Base-by-base conservation (phyloP, 2,797 vertebrate genomes). In the Coranthus polyacanthus region DNA sequence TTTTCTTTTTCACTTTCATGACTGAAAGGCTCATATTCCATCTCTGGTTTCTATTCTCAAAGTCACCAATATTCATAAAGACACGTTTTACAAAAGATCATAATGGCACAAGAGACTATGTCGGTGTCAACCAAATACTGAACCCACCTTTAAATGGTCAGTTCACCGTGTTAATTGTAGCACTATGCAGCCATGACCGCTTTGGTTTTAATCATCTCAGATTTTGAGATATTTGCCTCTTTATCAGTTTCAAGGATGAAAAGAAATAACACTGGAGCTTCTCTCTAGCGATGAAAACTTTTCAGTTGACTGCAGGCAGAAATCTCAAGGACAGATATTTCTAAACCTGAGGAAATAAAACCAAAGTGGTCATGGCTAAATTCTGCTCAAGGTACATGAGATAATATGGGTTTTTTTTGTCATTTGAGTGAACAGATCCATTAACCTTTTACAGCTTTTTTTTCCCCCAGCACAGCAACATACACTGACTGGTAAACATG, bases 111-210 rank as follows among this genome's bases (percentile, higher is more conserved):
- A 34, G 12, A 66, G 55, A 71, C 21, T 6, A 39, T 21, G 10
- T 68, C 21, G 37, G 44, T 44, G 49, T 49, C 29, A 75, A 76
- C 51, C 45, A 55, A 66, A 77, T 41, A 70, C 78, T 68, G 24
- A 56, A 50, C 42, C 37, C n/a, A 15, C 56, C 50, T 57, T 67
- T 53, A 64, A 75, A 72, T 21, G 52, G 17, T 68, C 66, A 16
- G 29, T 61, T 64, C 68, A 67, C 62, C 53, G 13, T 26, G 54
- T 21, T 18, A 6, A 12, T 21, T 26, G 13, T 39, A 8, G 13
- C 16, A 6, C 13, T 36, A 16, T 24, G 0, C 1, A 7, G 6
- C n/a, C 17, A 29, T 29, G 26, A 29, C 26, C 26, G 9, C 26
- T 29, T 29, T 3, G 5, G 26, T 29, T 29, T 29, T 29, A 29